Conservation (phyloP, 2,888 invertebrate species). For the Dromius quadrimaculatus region DNA sequence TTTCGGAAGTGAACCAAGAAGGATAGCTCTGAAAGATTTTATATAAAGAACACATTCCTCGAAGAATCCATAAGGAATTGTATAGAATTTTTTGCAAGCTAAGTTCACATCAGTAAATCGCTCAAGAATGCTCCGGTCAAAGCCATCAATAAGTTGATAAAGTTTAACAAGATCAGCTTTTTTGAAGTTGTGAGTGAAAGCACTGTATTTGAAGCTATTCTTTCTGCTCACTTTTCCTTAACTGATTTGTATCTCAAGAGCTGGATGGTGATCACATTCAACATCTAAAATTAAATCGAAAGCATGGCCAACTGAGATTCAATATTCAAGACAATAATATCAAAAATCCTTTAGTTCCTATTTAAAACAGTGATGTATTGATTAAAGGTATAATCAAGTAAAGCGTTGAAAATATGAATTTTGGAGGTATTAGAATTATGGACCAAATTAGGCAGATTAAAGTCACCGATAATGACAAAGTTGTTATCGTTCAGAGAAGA, state of each 20-base stretch:
- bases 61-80: neutral
- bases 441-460: neutral
- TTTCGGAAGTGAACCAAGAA: conserved; percentile 10
- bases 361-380: neutral
- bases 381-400: neutral
- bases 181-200: neutral
- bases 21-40: neutral
- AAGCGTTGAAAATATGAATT: neutral
- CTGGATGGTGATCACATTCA: neutral
- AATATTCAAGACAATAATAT: neutral
- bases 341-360: neutral
- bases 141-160: neutral
- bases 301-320: too few species aligned
- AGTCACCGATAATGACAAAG: too few species aligned
- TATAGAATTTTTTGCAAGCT: neutral
- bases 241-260: neutral
- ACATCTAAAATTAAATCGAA: neutral
- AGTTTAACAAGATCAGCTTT: conserved; percentile 2
- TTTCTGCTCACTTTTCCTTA: neutral
- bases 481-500: too few species aligned
- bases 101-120: conserved; percentile 1
- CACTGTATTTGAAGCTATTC: neutral
- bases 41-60: conserved; percentile 4
- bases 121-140: neutral
- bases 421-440: neutral